Conservation (phyloP, 2,888 invertebrate genomes). For the Panopea generosa region DNA sequence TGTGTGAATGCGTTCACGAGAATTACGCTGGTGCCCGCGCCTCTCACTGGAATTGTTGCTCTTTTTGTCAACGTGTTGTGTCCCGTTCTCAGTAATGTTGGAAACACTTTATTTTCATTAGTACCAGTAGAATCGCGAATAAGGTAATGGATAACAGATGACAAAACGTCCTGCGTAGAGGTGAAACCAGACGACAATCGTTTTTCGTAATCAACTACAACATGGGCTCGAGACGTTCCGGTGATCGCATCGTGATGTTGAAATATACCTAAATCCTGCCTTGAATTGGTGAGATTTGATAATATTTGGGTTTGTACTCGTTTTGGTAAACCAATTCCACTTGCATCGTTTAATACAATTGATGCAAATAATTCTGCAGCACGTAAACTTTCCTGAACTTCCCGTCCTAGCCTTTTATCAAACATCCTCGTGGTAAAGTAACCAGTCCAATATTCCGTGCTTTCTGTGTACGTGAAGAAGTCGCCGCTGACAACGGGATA, state of each 20-base stretch:
- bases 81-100: slow-evolving; percentile 12
- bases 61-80: slow-evolving; percentile 37
- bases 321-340: not conserved
- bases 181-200: slow-evolving; percentile 64
- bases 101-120: not conserved
- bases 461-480: slow-evolving; percentile 97
- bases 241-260: slow-evolving; percentile 99
- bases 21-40: slow-evolving; percentile 34
- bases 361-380: slow-evolving; percentile 77
- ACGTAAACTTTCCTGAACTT: slow-evolving; percentile 85
- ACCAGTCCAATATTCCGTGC: slow-evolving; percentile 96
- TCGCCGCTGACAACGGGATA: slow-evolving; percentile 94
- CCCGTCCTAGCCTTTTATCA: slow-evolving; percentile 89
- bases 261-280: slow-evolving; percentile 94
- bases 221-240: slow-evolving; percentile 95
- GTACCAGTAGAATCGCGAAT: not conserved
- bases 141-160: slow-evolving; percentile 34
- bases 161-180: slow-evolving; percentile 34
- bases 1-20: slow-evolving; percentile 55
- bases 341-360: slow-evolving; percentile 53
- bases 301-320: slow-evolving; percentile 26
- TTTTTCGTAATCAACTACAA: slow-evolving; percentile 94
- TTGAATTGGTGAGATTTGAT: slow-evolving; percentile 85
- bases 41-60: slow-evolving; percentile 17
- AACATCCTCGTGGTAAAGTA: slow-evolving; percentile 93